A percentile compares a stretch with the other conserved stretches of the same genome.
Evolutionary conservation across 2,888 invertebrate species (phyloP).

Genomic region (Diploptera punctata): DNA sequence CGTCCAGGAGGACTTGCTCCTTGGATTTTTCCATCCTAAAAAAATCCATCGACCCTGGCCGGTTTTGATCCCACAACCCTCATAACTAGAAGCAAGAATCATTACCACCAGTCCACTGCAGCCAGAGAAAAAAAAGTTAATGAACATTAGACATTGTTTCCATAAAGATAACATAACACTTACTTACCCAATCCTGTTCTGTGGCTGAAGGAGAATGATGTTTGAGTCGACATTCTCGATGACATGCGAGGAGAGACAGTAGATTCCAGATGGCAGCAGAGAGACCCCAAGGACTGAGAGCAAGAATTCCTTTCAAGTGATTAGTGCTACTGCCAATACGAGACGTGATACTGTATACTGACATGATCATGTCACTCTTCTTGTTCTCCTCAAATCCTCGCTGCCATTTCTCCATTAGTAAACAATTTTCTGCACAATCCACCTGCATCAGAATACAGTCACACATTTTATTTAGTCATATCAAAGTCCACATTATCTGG

Average conservation of each 20-base stretch:
- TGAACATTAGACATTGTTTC: too few species aligned
- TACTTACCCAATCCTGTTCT: slow-evolving; percentile 15
- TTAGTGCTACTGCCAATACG: neutral
- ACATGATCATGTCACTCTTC: slow-evolving; percentile 5
- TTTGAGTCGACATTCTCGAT: slow-evolving; percentile 20
- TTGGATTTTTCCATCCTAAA: too few species aligned
- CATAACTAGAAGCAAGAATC: too few species aligned
- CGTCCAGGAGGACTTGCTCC: too few species aligned
- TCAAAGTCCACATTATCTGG: too few species aligned
- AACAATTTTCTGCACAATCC: neutral
- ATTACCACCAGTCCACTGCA: too few species aligned
- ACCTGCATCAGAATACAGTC: too few species aligned
- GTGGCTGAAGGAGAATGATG: neutral
- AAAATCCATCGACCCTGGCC: too few species aligned
- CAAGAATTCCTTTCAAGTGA: slow-evolving; percentile 31
- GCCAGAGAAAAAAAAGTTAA: too few species aligned
- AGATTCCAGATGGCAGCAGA: slow-evolving; percentile 39
- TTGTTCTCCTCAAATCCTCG: neutral
- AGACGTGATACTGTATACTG: neutral
- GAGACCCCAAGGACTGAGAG: slow-evolving; percentile 42
- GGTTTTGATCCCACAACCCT: too few species aligned
- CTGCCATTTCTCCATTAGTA: neutral
- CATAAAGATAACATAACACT: neutral
- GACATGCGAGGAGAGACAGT: slow-evolving; percentile 20
- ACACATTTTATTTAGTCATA: too few species aligned